These are phyloP conservation scores for Onychomys leucogaster DNA, from an alignment of 2,797 vertebrate genomes.

Conservation along the genomic window DNA sequence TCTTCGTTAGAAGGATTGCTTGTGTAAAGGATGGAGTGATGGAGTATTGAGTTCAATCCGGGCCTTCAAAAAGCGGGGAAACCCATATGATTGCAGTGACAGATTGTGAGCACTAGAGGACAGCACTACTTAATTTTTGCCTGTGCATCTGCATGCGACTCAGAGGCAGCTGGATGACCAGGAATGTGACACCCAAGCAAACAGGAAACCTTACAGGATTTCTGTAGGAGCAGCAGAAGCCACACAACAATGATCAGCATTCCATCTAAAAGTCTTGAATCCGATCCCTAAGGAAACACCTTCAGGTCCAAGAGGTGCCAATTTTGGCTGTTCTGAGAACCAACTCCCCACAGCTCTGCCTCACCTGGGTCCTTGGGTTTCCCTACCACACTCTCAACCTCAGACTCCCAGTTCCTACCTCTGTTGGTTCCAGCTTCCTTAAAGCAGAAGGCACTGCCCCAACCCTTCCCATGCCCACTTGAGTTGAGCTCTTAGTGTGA, in stretches of 20 bases:
- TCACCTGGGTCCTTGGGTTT: background rate
- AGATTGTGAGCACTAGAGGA: slow-evolving; percentile 60
- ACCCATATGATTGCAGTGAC: background rate
- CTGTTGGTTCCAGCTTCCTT: background rate
- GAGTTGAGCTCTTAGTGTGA: background rate
- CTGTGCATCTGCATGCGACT: background rate
- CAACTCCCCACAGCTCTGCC: background rate
- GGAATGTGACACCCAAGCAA: background rate
- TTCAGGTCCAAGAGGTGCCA: background rate
- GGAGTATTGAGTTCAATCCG: background rate
- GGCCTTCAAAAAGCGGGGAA: background rate
- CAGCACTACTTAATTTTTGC: slow-evolving; percentile 9
- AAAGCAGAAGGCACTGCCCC: background rate
- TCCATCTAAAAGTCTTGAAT: background rate
- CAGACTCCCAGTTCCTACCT: background rate
- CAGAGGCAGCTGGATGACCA: background rate
- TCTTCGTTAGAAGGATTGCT: background rate
- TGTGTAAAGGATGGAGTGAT: background rate
- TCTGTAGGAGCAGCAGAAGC: background rate
- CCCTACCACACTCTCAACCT: background rate
- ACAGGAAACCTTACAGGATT: background rate
- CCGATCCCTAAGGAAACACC: background rate
- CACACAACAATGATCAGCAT: background rate
- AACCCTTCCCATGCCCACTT: background rate
- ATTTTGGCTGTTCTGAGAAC: background rate